These are phyloP conservation scores for Drosophila punjabiensis DNA, from an alignment of 1,140 invertebrate genomes.

Conservation along the genomic window DNA sequence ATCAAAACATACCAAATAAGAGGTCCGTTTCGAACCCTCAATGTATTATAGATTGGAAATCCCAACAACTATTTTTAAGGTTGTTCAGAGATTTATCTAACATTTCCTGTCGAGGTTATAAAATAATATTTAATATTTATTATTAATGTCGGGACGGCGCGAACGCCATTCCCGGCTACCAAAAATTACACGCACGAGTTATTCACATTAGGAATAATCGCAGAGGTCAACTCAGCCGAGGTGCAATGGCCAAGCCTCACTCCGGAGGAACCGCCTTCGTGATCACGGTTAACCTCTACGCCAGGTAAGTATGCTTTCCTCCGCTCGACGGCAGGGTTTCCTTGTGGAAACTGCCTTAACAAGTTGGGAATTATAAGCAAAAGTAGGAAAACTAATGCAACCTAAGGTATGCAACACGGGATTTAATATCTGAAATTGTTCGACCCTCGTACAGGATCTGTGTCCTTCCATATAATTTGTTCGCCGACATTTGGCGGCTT, in stretches of 20 bases:
- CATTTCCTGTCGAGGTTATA: too few relatives aligned
- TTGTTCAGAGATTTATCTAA: too few relatives aligned
- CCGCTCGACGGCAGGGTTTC: not conserved
- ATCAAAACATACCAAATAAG: too few relatives aligned
- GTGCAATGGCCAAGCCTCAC: slow-evolving; percentile 86
- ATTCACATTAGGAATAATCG: slow-evolving; percentile 60
- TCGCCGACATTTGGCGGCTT: not conserved
- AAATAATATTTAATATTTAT: slow-evolving; percentile 18
- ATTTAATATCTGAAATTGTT: not conserved
- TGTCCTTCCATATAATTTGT: slow-evolving; percentile 17
- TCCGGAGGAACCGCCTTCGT: slow-evolving; percentile 89
- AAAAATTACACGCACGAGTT: slow-evolving; percentile 85
- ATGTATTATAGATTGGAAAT: too few relatives aligned
- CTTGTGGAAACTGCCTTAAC: not conserved
- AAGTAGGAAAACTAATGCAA: not conserved
- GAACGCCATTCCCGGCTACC: slow-evolving; percentile 85
- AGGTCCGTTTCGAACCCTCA: too few relatives aligned
- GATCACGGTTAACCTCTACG: slow-evolving; percentile 88
- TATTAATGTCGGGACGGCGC: slow-evolving; percentile 81
- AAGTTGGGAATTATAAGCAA: slow-evolving; percentile 51
- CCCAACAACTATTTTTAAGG: too few relatives aligned
- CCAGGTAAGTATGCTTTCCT: slow-evolving; percentile 86
- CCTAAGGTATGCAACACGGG: slow-evolving; percentile 6
- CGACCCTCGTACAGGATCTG: not conserved
- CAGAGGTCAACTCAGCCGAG: slow-evolving; percentile 54